Evolutionary conservation across 2,797 vertebrate species (phyloP).

Genomic region (Harpagifer antarcticus): DNA sequence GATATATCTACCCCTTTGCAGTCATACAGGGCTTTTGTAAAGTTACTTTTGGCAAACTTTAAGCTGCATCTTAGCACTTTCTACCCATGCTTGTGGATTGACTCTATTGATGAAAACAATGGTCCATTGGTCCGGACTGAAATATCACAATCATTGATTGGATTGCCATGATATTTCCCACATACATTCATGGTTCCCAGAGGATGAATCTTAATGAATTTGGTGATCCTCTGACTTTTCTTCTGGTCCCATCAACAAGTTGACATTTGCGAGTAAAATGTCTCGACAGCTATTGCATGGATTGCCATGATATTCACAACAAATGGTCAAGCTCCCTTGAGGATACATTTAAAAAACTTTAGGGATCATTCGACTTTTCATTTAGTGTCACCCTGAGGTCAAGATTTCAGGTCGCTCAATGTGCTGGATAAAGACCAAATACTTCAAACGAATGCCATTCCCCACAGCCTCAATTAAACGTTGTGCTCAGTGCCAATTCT

Average conservation of each 20-base stretch:
- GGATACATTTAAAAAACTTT: no score
- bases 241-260: neutral
- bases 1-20: constrained; percentile 16
- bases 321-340: neutral
- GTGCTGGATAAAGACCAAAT: neutral
- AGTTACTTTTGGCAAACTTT: constrained; percentile 3
- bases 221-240: neutral
- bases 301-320: neutral
- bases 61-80: constrained; percentile 7
- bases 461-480: neutral
- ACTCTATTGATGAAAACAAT: neutral
- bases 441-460: neutral
- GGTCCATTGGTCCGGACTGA: neutral
- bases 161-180: neutral
- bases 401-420: neutral
- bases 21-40: constrained; percentile 1
- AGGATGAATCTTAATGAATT: neutral
- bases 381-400: neutral
- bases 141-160: neutral
- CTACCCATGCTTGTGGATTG: neutral
- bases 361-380: neutral
- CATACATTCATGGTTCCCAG: neutral
- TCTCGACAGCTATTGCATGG: neutral
- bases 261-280: constrained; percentile 14
- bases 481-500: no score